phyloP scores from a whole-genome alignment of 2,113 vertebrate species.

The Corythaixoides concolor region DNA sequence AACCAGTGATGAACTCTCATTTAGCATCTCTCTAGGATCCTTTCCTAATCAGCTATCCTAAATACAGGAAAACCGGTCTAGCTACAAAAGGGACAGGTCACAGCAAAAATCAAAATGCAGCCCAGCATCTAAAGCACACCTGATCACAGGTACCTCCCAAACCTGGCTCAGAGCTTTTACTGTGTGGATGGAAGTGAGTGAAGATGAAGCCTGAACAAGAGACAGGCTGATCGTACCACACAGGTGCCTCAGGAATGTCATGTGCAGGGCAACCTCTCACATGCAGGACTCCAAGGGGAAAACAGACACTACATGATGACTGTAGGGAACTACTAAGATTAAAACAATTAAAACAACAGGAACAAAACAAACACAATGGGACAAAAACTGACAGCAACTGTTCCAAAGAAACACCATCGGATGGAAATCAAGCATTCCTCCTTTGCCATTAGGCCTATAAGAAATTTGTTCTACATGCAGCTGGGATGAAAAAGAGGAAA shows the following conservation, averaged over 20 bases:
- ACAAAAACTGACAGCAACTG: constrained; percentile 64
- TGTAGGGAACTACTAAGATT: constrained; percentile 9
- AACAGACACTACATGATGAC: constrained; percentile 44
- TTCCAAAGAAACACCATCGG: constrained; percentile 71
- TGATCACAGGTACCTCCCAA: not conserved
- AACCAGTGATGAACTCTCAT: not conserved
- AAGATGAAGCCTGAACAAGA: not conserved
- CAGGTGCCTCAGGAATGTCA: not conserved
- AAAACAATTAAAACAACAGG: constrained; percentile 48
- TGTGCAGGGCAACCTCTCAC: not conserved
- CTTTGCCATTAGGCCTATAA: constrained; percentile 23
- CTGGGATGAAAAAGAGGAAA: constrained; percentile 26
- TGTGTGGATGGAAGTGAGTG: not conserved
- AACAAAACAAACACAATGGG: constrained; percentile 62
- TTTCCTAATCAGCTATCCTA: not conserved
- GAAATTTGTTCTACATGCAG: constrained; percentile 56
- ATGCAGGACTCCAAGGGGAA: constrained; percentile 2
- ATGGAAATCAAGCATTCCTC: constrained; percentile 70
- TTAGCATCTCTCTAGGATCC: not conserved
- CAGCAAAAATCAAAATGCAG: not conserved
- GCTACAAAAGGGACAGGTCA: not conserved
- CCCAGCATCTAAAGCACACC: not conserved
- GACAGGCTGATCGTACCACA: not conserved
- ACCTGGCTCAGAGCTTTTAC: not conserved
- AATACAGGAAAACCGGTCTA: not conserved